phyloP scores from a whole-genome alignment of 2,113 vertebrate genomes.

The Erythrocercus mccallii region DNA sequence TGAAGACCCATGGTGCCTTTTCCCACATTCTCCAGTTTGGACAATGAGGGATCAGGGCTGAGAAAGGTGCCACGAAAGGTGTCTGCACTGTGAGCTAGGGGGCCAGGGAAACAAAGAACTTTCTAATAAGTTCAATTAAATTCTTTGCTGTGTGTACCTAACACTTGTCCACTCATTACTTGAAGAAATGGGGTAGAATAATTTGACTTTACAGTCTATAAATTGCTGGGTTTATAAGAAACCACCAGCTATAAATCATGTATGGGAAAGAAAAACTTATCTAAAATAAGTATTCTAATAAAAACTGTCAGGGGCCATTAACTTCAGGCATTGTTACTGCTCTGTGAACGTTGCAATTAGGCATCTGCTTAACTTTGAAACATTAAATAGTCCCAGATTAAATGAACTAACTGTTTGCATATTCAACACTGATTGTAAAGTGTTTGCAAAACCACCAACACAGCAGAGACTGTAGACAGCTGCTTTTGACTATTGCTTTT shows the following conservation, averaged over 20 bases:
- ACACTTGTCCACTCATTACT: neutral
- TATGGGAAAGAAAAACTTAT: neutral
- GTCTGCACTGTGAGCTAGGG: neutral
- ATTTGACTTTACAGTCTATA: neutral
- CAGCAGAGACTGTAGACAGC: neutral
- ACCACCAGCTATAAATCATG: neutral
- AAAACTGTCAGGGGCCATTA: neutral
- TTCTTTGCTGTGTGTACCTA: neutral
- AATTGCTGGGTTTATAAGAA: neutral
- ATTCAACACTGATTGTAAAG: neutral
- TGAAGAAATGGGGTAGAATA: neutral
- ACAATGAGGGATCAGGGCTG: neutral
- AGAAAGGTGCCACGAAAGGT: neutral
- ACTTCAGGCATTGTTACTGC: neutral
- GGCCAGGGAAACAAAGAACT: neutral
- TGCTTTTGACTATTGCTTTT: neutral
- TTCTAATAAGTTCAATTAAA: neutral
- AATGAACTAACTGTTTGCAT: neutral
- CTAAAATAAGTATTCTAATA: neutral
- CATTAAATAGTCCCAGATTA: neutral
- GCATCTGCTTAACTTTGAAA: slow-evolving; percentile 16
- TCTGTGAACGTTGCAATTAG: slow-evolving; percentile 6
- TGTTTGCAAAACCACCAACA: neutral
- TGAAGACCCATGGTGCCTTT: neutral
- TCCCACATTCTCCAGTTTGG: neutral